phyloP scores from a whole-genome alignment of 2,797 vertebrate species.

The Urophycis tenuis region DNA sequence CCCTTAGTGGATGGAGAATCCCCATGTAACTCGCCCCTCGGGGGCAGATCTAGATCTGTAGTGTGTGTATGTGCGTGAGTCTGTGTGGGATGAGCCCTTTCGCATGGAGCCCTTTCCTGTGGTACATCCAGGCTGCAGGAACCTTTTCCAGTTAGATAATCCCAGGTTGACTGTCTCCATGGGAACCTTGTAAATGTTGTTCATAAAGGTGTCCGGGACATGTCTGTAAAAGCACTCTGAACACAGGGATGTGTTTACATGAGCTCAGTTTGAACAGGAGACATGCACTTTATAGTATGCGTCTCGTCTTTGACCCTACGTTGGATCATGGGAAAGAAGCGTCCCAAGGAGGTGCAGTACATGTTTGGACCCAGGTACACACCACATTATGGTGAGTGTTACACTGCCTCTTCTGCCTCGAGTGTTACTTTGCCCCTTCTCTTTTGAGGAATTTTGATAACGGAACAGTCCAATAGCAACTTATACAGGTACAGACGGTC shows the following conservation, averaged over 20 bases:
- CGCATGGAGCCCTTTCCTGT: constrained; percentile 5
- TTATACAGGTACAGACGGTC: neutral
- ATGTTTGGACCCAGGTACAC: neutral
- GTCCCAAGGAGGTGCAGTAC: neutral
- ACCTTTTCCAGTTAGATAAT: neutral
- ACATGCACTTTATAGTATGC: neutral
- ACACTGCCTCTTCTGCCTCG: neutral
- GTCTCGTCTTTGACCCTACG: neutral
- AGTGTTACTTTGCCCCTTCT: neutral
- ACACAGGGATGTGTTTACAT: constrained; percentile 11
- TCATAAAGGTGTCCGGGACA: constrained; percentile 5
- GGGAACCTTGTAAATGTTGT: constrained; percentile 32
- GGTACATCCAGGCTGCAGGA: neutral
- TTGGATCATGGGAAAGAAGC: neutral
- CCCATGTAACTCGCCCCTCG: neutral
- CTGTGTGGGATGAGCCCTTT: neutral
- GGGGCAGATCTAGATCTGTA: neutral
- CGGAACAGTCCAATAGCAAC: neutral
- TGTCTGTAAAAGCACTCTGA: constrained; percentile 24
- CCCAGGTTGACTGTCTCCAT: neutral
- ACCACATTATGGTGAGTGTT: neutral
- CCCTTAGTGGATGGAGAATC: neutral
- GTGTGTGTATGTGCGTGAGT: neutral
- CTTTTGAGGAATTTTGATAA: neutral
- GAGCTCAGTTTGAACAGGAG: neutral